phyloP scores from a whole-genome alignment of 2,797 vertebrate species.

The Coregonus ussuriensis region DNA sequence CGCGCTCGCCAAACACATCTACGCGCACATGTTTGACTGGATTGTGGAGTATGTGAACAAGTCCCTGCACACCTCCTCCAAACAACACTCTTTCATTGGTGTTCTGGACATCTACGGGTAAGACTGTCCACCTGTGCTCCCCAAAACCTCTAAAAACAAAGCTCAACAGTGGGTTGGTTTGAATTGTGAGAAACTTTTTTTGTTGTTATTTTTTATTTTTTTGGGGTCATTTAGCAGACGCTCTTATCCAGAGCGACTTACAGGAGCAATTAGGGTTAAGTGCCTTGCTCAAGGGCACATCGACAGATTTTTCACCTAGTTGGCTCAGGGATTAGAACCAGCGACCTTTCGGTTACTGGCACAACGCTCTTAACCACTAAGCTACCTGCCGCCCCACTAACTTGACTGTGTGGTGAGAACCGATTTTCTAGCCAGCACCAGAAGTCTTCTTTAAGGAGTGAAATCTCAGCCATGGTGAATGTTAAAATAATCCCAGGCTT shows the following conservation, averaged over 20 bases:
- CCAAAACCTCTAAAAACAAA: background rate
- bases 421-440: background rate
- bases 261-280: too few relatives aligned
- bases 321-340: too few relatives aligned
- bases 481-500: background rate
- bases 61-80: slow-evolving; percentile 79
- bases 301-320: too few relatives aligned
- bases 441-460: background rate
- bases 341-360: too few relatives aligned
- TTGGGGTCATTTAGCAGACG: too few relatives aligned
- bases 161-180: background rate
- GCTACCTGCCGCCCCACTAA: too few relatives aligned
- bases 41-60: slow-evolving; percentile 90
- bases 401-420: background rate
- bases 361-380: too few relatives aligned
- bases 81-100: slow-evolving; percentile 92
- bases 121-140: background rate
- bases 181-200: background rate
- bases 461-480: background rate
- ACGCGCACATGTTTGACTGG: slow-evolving; percentile 90
- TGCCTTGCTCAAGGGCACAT: too few relatives aligned
- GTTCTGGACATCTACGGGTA: slow-evolving; percentile 97
- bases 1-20: slow-evolving; percentile 93
- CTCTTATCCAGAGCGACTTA: too few relatives aligned
- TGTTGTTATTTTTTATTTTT: too few relatives aligned